Base-by-base conservation (phyloP, 37 sponge, comb jelly and placozoan genomes). In the Cliona cf. orientalis region DNA sequence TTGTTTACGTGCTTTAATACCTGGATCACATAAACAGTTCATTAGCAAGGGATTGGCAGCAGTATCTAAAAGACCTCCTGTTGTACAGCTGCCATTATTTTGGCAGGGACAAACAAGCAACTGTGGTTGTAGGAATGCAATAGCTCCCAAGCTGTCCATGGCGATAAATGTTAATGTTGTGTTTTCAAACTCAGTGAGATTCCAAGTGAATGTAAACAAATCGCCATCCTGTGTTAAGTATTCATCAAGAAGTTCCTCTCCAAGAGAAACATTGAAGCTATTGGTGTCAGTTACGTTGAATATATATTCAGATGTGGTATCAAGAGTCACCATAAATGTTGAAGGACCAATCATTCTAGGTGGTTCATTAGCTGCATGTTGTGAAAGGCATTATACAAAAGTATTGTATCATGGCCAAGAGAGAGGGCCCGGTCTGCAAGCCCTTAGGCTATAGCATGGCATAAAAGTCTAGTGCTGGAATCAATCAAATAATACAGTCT, bases 41-140 rank as follows among this genome's bases (percentile, higher is more conserved):
- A 80, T n/a, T 37, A 64, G 21, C 5, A 80, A 1, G 22, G 34
- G 6, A 23, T 23, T 11, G 25, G 25, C 46, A 68, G 67, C 80
- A 53, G 12, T 80, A 25, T 19, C 40, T 35, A 68, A 7, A 7
- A 81, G 42, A 28, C 82, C 82, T 21, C 41, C 42, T 7, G 44
- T 19, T n/a, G 82, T 81, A 29, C 85, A 84, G 85, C 68, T 76
- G 19, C 83, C 83, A 37, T 58, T 44, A 75, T 84, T 84, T 69
- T 66, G 49, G 64, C 85, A 84, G 40, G 66, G 69, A 84, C 85
- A 84, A 3, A 84, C 5, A 17, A 69, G 66, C 21, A 84, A 42
- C 25, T 31, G 55, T 34, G 68, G 67, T 56, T 29, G 67, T 9
- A 76, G 56, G 1, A 65, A 5, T 9, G 69, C 56, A 41, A 75